Evolutionary conservation across 2,797 vertebrate species (phyloP), one percentile per base, ranked within the genome.

Genomic region (Gobio occitaniae): DNA sequence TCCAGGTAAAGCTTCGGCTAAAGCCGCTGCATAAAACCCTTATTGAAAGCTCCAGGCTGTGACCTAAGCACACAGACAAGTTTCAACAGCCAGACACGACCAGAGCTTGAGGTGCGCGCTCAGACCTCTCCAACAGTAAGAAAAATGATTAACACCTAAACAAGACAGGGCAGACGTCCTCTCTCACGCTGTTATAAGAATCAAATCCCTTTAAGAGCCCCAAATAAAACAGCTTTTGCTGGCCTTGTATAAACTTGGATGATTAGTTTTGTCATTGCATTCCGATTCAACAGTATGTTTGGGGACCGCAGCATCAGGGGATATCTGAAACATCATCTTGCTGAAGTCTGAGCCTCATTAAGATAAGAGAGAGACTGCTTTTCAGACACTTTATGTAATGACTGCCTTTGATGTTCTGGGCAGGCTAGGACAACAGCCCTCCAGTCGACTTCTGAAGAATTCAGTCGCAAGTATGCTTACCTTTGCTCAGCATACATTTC

Each of bases 371-470:
- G 83, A 71, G 65, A 68, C 74, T 59, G 75, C 83, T 78, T 84
- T 78, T 78, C 65, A 84, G 66, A 70, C 83, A 78, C 84, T 85
- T 85, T 85, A 85, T 80, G 68, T 85, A 85, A 85, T 85, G 84
- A 50, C 69, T 71, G 44, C 15, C 77, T 85, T 85, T 85, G 84
- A 84, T 84, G 75, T 84, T 61, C 75, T 78, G 75, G 83, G 83
- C 83, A 84, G 83, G 83, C 75, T 54, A 52, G 84, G 84, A 85
- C 84, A 85, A 80, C 68, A 79, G 77, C 70, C 83, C 38, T 6
- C 54, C 21, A 79, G 76, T 66, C 56, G 52, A 47, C 48, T 71
- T 78, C 75, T 78, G 6, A 80, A 85, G 77, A 72, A 66, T 72
- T 21, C 74, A 68, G 47, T 68, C 16, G 7, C 3, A 36, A 71